A percentile compares a stretch with the other conserved stretches of the same genome.
Evolutionary conservation across 2,113 vertebrate species (phyloP).

Genomic region (Caranx melampygus): DNA sequence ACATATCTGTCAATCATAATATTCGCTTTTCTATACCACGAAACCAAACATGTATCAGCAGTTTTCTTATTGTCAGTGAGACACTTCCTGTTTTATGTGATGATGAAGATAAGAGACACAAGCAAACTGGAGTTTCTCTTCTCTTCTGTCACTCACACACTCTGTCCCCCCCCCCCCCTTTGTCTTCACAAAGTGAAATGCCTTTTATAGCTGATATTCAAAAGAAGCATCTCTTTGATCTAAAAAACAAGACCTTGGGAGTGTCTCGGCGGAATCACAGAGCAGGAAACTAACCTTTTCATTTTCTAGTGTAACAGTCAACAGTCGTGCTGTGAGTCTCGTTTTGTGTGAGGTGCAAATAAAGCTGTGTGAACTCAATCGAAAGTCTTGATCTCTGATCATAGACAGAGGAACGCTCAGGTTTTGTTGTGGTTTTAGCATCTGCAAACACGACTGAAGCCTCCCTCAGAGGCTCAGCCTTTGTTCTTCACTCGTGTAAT

Average conservation of each 20-base stretch:
- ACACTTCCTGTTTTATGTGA: slow-evolving; percentile 23
- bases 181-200: slow-evolving; percentile 39
- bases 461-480: background rate
- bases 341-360: slow-evolving; percentile 65
- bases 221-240: slow-evolving; percentile 64
- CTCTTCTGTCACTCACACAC: slow-evolving; percentile 5
- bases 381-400: slow-evolving; percentile 49
- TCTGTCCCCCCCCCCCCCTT: slow-evolving; percentile 12
- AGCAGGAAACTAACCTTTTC: slow-evolving; percentile 45
- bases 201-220: slow-evolving; percentile 53
- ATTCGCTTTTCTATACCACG: slow-evolving; percentile 1
- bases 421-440: slow-evolving; percentile 11
- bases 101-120: slow-evolving; percentile 7
- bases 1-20: background rate
- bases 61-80: slow-evolving; percentile 2
- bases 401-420: slow-evolving; percentile 7
- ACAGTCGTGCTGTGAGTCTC: slow-evolving; percentile 13
- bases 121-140: slow-evolving; percentile 22
- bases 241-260: slow-evolving; percentile 48
- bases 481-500: background rate
- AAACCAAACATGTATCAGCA: background rate
- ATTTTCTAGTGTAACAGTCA: slow-evolving; percentile 45
- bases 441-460: slow-evolving; percentile 1
- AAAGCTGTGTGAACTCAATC: slow-evolving; percentile 41
- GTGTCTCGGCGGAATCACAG: slow-evolving; percentile 36